Conservation (phyloP, 2,113 vertebrate genomes). For the Nothobranchius kuhntae region DNA sequence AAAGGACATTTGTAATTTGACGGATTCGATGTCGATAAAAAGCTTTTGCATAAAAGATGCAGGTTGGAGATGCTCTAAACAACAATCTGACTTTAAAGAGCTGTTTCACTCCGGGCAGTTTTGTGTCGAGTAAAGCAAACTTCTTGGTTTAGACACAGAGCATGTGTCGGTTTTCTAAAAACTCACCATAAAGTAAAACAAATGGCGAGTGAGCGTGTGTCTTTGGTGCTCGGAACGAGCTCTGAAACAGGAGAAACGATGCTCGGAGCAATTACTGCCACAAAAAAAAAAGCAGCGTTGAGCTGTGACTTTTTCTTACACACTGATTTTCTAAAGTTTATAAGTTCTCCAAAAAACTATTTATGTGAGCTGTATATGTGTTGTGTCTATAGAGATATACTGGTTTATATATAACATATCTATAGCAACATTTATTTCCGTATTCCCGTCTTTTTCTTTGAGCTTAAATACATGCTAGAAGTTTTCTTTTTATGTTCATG, state of each 20-base stretch:
- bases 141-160: constrained; percentile 19
- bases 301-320: constrained; percentile 49
- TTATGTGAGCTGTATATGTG: constrained; percentile 46
- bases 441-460: constrained; percentile 59
- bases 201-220: constrained; percentile 43
- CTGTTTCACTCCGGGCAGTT: constrained; percentile 36
- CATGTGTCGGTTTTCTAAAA: constrained; percentile 28
- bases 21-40: constrained; percentile 21
- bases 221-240: constrained; percentile 53
- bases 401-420: constrained; percentile 55
- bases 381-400: constrained; percentile 55
- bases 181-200: constrained; percentile 15
- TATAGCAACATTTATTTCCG: constrained; percentile 53
- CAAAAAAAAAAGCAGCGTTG: constrained; percentile 46
- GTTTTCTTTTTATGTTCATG: constrained; percentile 74
- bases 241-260: constrained; percentile 44
- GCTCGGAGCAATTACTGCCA: constrained; percentile 28
- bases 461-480: constrained; percentile 75
- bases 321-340: constrained; percentile 35
- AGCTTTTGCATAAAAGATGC: constrained; percentile 7
- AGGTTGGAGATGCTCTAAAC: constrained; percentile 16
- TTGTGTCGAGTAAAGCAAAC: constrained; percentile 20
- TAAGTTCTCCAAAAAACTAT: constrained; percentile 45
- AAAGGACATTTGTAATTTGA: constrained; percentile 28
- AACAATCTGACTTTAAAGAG: constrained; percentile 15